phyloP scores from a whole-genome alignment of 1,140 invertebrate species.

The Ceratitis capitata region DNA sequence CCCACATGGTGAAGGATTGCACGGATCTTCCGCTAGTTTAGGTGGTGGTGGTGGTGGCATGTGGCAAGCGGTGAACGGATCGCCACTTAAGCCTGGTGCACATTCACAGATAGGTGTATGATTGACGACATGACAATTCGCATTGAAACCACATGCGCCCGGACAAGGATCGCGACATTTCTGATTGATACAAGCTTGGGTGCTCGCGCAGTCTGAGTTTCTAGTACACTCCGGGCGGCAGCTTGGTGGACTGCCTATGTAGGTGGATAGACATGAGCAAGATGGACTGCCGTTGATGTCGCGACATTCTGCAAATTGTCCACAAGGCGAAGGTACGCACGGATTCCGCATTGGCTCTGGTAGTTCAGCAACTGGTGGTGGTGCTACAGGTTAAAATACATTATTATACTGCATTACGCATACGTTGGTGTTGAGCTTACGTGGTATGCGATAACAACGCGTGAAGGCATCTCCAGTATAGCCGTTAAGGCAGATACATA shows the following conservation, averaged over 20 bases:
- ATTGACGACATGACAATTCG: constrained; percentile 71
- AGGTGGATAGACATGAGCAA: constrained; percentile 77
- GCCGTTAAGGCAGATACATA: constrained; percentile 77
- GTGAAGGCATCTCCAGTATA: constrained; percentile 78
- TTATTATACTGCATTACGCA: constrained; percentile 20
- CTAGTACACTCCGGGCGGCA: constrained; percentile 80
- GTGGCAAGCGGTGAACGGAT: constrained; percentile 68
- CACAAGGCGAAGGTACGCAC: constrained; percentile 81
- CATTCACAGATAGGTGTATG: constrained; percentile 76
- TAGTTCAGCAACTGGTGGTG: neutral
- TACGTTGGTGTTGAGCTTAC: constrained; percentile 67
- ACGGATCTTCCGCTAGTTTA: constrained; percentile 63
- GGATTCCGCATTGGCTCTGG: constrained; percentile 62
- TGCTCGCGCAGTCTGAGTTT: constrained; percentile 77
- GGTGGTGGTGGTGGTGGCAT: constrained; percentile 54
- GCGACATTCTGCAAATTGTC: constrained; percentile 67
- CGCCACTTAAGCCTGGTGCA: constrained; percentile 68
- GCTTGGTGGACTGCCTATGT: constrained; percentile 78
- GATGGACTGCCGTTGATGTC: constrained; percentile 72
- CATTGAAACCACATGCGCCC: constrained; percentile 83
- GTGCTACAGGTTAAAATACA: constrained; percentile 42
- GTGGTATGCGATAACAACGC: constrained; percentile 63
- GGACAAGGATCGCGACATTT: constrained; percentile 83
- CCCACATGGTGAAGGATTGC: constrained; percentile 74
- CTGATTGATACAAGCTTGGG: constrained; percentile 78